Percentiles rank a stretch among this genome's conserved stretches.
These are phyloP conservation scores for Pangasius krempfi DNA, from an alignment of 2,797 vertebrate species.

Conservation along the genomic window DNA sequence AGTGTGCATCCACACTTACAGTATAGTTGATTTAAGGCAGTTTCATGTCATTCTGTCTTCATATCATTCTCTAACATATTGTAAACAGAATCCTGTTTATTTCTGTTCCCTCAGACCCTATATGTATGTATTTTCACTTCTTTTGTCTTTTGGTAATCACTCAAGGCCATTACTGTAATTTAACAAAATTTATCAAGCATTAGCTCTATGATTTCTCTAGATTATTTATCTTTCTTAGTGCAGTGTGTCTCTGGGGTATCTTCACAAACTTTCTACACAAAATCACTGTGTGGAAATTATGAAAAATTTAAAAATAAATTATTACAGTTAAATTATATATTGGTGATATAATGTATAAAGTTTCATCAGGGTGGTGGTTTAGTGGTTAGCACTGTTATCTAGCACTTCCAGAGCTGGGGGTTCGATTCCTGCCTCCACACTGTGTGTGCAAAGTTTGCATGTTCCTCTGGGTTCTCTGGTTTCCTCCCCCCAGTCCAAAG, in stretches of 20 bases:
- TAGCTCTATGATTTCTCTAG: background rate
- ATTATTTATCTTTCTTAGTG: background rate
- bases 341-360: background rate
- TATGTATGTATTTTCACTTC: background rate
- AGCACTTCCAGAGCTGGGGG: too few relatives aligned
- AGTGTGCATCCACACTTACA: background rate
- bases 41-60: background rate
- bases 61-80: background rate
- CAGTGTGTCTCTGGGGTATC: background rate
- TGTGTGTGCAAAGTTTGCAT: too few relatives aligned
- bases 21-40: background rate
- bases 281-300: too few relatives aligned
- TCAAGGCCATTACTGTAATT: too few relatives aligned
- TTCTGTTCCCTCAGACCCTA: background rate
- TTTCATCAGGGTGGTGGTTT: too few relatives aligned
- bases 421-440: too few relatives aligned
- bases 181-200: background rate
- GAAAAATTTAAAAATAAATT: too few relatives aligned
- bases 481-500: too few relatives aligned
- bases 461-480: too few relatives aligned
- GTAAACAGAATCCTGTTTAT: background rate
- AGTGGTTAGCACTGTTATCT: too few relatives aligned
- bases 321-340: too few relatives aligned
- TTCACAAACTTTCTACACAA: background rate
- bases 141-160: too few relatives aligned